Conservation (phyloP, 2,113 vertebrate species). For the Bagarius yarrelli region DNA sequence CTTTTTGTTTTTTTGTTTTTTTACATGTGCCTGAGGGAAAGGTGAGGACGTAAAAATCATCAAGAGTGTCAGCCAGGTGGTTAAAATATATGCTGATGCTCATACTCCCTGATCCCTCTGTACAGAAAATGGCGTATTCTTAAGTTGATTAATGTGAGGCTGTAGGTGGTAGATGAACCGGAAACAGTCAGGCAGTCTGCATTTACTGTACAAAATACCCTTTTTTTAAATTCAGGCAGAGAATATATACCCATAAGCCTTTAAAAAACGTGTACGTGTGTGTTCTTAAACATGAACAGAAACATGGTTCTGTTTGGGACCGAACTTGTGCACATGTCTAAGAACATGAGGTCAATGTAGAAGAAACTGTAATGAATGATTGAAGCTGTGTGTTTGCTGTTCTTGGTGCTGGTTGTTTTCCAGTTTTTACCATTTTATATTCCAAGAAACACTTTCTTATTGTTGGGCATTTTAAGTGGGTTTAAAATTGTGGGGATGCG, state of each 20-base stretch:
- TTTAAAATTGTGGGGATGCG: too few species aligned
- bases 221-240: background rate
- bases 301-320: background rate
- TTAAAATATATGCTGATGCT: conserved; percentile 14
- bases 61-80: conserved; percentile 33
- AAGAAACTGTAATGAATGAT: background rate
- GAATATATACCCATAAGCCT: background rate
- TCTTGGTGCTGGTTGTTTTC: background rate
- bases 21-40: conserved; percentile 42
- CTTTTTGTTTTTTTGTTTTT: background rate
- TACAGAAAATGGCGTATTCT: background rate
- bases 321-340: background rate
- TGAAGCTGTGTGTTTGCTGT: conserved; percentile 6
- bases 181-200: conserved; percentile 5
- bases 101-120: conserved; percentile 9
- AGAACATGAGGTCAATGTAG: conserved; percentile 5
- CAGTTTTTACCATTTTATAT: background rate
- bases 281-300: background rate
- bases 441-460: background rate
- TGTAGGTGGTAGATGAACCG: conserved; percentile 14
- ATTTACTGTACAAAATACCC: background rate
- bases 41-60: conserved; percentile 27
- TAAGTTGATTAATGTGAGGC: conserved; percentile 9
- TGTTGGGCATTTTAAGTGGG: background rate
- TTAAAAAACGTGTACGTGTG: background rate